Base-by-base conservation (phyloP, 2,797 vertebrate species). In the Lycodopsis pacificus region DNA sequence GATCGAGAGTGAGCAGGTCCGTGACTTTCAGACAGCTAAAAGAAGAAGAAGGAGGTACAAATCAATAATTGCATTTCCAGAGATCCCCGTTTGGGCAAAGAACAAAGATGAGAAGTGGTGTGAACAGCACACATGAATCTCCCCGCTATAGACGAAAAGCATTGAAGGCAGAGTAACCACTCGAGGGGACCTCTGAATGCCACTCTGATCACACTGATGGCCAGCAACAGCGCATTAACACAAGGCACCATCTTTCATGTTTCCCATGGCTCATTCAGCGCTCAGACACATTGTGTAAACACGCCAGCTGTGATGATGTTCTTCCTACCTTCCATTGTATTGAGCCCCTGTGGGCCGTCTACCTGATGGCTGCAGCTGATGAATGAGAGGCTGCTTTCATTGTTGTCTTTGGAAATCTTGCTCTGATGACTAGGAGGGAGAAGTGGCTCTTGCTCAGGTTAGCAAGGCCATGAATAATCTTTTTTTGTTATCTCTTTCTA, bases 381-480 rank as follows among this genome's bases (percentile, higher is more conserved):
- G 53, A 82, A 85, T 76, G 75, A 80, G 53, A 53, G 49, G 19
- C 71, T 69, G 80, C 48, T 82, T 83, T 79, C 58, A 89, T 83
- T 84, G 58, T 77, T 79, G 76, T 87, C 76, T 73, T 80, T 81
- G 53, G 54, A 81, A 81, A 80, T 59, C 65, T 81, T 40, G 4
- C 63, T 79, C 46, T 76, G 76, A 86, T 83, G 79, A 84, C 34
- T 8, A 30, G 20, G 56, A 57, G 59, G 65, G 65, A 83, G 68
- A 84, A 83, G 81, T 69, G 77, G 75, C 67, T 51, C 69, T 74
- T 27, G 19, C 48, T 72, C 32, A 30, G 73, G 76, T 72, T 80
- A 73, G 74, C 91, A 70, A 44, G 73, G 54, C 44, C 62, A 68
- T 91, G 86, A 92, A 94, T 93, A 73, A 91, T 92, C 48, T 91